Conservation (phyloP, 35 echinoderm and acorn worm genomes). For the Heliocidaris tuberculata region DNA sequence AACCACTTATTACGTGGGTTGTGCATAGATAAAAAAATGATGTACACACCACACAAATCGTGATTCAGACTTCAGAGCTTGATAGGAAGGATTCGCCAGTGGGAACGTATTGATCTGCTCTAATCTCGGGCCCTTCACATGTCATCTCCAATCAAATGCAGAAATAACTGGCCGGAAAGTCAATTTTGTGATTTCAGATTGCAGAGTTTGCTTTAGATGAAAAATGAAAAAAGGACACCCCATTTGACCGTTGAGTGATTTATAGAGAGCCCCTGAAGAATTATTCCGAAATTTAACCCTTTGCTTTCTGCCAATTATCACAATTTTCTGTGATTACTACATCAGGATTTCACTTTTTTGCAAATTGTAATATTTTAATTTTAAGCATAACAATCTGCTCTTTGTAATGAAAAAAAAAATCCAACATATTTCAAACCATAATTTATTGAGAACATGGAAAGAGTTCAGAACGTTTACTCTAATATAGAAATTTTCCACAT, state of each 20-base stretch:
- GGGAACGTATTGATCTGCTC: neutral
- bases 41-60: neutral
- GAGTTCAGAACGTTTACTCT: too few species aligned
- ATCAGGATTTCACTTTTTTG: too few species aligned
- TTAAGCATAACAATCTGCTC: too few species aligned
- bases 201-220: neutral
- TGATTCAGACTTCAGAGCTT: neutral
- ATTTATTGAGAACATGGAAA: too few species aligned
- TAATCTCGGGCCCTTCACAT: conserved; percentile 14
- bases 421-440: too few species aligned
- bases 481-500: too few species aligned
- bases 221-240: neutral
- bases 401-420: too few species aligned
- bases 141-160: conserved; percentile 26
- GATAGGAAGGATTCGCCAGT: neutral
- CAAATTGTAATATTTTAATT: too few species aligned
- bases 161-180: conserved; percentile 32
- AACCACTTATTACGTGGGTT: neutral
- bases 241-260: neutral
- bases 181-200: conserved; percentile 40
- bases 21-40: neutral
- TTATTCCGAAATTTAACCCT: too few species aligned
- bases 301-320: too few species aligned
- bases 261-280: neutral
- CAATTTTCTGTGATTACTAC: too few species aligned